Evolutionary conservation across 2,113 vertebrate genomes (phyloP), one percentile per base, ranked within the genome.

Genomic region (Sinocyclocheilus grahami): DNA sequence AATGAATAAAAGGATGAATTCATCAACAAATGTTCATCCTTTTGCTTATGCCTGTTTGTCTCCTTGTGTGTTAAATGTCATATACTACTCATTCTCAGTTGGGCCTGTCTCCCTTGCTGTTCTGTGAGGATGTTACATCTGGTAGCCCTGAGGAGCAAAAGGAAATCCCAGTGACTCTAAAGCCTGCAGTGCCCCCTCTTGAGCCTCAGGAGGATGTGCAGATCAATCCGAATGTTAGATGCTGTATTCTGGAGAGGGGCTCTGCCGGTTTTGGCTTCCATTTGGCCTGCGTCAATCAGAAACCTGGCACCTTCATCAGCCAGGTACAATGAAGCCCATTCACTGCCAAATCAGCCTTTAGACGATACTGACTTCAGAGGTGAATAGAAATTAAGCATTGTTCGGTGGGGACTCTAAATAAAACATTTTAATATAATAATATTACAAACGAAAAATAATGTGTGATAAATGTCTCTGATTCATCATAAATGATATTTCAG

Each of bases 51-150:
- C 9, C 18, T 8, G 12, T 77, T 8, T 18, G 27, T 51, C 46
- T 16, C 9, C 6, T 69, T 78, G 1, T 51, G 7, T 79, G 55
- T 62, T 39, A 62, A 39, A 78, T 1, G 2, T 60, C 9, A 20
- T 16, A 33, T n/a, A 12, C 12, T 18, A 3, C 6, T 69, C 75
- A 67, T 82, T 46, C 42, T 85, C 91, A 99, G 98, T 89, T 99
- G 0, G 96, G 96, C 48, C 90, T 99, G 20, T 97, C 96, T 18
- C 97, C 97, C 0, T 93, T 97, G 82, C 93, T 97, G 37, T 99
- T 97, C 90, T 91, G 93, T 82, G 95, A 95, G 60, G 91, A 95
- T 5, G 39, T 24, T 11, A 20, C 53, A 14, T 77, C 90, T 53
- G 51, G 27, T 0, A 86, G 90, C 37, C 87, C 78, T 14, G 79